Conservation (phyloP, 2,797 vertebrate species). For the Etheostoma nigrum region DNA sequence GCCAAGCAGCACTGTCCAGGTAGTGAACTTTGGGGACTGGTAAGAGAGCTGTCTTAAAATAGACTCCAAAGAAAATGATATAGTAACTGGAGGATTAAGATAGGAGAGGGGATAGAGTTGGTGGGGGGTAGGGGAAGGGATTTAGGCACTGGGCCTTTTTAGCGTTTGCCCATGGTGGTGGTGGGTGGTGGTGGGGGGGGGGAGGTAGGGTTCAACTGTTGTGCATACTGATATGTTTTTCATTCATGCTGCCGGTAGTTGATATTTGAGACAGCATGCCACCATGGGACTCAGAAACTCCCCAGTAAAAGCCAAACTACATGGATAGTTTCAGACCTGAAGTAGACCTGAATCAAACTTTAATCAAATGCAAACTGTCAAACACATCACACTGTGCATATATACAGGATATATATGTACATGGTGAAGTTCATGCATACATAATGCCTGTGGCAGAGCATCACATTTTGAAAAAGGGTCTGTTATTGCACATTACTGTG, state of each 20-base stretch:
- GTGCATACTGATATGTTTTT: neutral
- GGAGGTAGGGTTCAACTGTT: slow-evolving; percentile 31
- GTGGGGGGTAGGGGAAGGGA: slow-evolving; percentile 49
- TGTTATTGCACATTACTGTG: too few relatives aligned
- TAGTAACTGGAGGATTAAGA: slow-evolving; percentile 76
- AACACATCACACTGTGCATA: neutral
- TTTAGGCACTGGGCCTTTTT: slow-evolving; percentile 62
- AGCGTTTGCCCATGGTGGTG: slow-evolving; percentile 23
- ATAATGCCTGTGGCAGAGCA: too few relatives aligned
- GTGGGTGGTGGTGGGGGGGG: neutral
- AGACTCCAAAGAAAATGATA: slow-evolving; percentile 71
- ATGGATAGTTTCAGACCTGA: neutral
- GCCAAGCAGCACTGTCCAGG: slow-evolving; percentile 41
- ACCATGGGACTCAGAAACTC: slow-evolving; percentile 4
- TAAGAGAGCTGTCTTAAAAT: slow-evolving; percentile 46
- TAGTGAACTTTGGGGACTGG: slow-evolving; percentile 51
- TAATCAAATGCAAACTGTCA: neutral
- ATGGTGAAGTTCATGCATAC: neutral
- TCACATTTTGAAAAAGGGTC: too few relatives aligned
- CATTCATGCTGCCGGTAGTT: neutral
- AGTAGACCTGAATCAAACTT: neutral
- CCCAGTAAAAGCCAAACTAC: neutral
- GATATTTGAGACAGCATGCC: slow-evolving; percentile 3
- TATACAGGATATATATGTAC: neutral
- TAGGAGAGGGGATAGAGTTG: slow-evolving; percentile 54